Conservation (phyloP, 1,140 invertebrate genomes). For the Meloidogyne exigua region DNA sequence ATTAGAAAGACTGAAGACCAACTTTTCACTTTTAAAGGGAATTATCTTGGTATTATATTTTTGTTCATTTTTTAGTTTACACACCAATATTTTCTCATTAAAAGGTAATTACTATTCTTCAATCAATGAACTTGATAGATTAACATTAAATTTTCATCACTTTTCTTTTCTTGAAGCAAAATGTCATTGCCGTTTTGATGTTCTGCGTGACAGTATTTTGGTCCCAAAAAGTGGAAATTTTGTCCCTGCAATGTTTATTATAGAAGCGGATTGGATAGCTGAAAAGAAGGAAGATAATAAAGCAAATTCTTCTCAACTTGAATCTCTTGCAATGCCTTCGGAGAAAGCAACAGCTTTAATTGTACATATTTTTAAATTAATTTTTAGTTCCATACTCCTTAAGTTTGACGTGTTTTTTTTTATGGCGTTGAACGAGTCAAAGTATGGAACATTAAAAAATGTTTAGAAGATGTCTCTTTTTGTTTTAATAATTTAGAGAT, state of each 20-base stretch:
- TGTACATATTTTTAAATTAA: neutral
- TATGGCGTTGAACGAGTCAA: neutral
- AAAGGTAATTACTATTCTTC: slow-evolving; percentile 20
- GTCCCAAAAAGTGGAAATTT: slow-evolving; percentile 16
- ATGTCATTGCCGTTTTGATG: slow-evolving; percentile 35
- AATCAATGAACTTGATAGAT: slow-evolving; percentile 10
- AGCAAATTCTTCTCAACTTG: slow-evolving; percentile 5
- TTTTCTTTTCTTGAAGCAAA: slow-evolving; percentile 13
- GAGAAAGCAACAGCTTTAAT: neutral
- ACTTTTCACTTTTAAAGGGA: slow-evolving; percentile 3
- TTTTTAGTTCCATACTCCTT: neutral
- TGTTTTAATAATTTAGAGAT: neutral
- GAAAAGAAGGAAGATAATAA: slow-evolving; percentile 12
- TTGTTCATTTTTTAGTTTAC: slow-evolving; percentile 5
- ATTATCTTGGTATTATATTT: slow-evolving; percentile 32
- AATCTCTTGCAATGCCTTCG: slow-evolving; percentile 4
- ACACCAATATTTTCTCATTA: neutral
- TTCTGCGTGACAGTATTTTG: slow-evolving; percentile 19
- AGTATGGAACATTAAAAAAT: slow-evolving; percentile 13
- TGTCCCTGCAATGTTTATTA: slow-evolving; percentile 27
- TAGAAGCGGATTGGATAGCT: slow-evolving; percentile 28
- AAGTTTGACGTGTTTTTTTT: neutral
- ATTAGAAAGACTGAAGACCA: neutral
- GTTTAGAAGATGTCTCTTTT: slow-evolving; percentile 11
- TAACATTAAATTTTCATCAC: slow-evolving; percentile 4